A percentile compares a stretch with the other conserved stretches of the same genome.
Evolutionary conservation across 2,113 vertebrate species (phyloP).

Genomic region (Ammodramus savannarum): DNA sequence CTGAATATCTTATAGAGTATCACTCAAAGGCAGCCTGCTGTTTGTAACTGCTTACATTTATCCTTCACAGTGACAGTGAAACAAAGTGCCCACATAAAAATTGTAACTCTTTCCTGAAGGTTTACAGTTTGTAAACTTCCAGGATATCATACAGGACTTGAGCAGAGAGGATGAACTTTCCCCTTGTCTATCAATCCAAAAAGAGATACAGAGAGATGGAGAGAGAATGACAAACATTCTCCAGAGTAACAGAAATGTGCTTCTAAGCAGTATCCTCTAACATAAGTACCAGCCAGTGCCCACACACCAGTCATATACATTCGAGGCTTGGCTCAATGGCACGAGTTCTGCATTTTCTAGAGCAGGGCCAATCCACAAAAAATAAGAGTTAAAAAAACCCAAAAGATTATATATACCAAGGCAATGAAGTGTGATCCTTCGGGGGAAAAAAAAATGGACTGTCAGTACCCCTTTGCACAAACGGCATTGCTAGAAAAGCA

Average conservation of each 20-base stretch:
- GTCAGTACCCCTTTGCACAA: constrained; percentile 49
- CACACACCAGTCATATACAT: constrained; percentile 55
- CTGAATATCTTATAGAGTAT: constrained; percentile 16
- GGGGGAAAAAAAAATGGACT: constrained; percentile 37
- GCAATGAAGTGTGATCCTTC: constrained; percentile 64
- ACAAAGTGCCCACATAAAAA: constrained; percentile 42
- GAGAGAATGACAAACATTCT: constrained; percentile 22
- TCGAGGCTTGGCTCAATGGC: constrained; percentile 67
- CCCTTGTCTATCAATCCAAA: constrained; percentile 28
- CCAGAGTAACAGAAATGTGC: constrained; percentile 43
- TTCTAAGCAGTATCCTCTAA: constrained; percentile 32
- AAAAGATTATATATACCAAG: constrained; percentile 62
- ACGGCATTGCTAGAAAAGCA: constrained; percentile 52
- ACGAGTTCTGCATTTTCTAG: constrained; percentile 57
- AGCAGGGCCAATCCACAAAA: constrained; percentile 35
- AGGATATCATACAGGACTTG: constrained; percentile 34
- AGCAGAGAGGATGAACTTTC: not conserved
- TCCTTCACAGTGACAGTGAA: constrained; percentile 54
- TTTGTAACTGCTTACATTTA: constrained; percentile 35
- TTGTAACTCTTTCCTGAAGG: not conserved
- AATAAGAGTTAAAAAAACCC: constrained; percentile 15
- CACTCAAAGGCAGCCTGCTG: constrained; percentile 41
- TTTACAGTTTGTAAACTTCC: constrained; percentile 50
- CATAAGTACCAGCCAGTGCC: constrained; percentile 41
- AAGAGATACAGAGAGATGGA: constrained; percentile 9